These are phyloP conservation scores for Brevimyrus niger DNA, from an alignment of 2,113 vertebrate species.

Conservation along the genomic window DNA sequence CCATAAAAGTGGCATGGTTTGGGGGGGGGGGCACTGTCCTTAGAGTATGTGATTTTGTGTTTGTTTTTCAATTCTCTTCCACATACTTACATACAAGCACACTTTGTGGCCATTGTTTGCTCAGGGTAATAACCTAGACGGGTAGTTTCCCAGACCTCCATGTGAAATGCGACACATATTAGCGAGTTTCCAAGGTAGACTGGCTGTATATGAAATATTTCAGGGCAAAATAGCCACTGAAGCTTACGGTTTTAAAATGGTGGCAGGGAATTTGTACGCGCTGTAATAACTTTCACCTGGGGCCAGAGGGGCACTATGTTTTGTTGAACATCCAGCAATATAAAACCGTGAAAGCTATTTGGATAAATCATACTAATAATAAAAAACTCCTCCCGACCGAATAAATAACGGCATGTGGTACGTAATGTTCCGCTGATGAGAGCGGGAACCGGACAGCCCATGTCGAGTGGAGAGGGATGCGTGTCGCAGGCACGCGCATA, in stretches of 20 bases:
- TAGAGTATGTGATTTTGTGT: not conserved
- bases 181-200: not conserved
- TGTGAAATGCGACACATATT: not conserved
- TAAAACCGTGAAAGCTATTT: not conserved
- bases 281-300: not conserved
- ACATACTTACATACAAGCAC: not conserved
- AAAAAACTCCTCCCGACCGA: not conserved
- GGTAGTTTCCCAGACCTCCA: not conserved
- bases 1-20: not conserved
- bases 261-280: not conserved
- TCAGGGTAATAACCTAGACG: not conserved
- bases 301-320: not conserved
- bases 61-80: not conserved
- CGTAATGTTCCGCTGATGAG: not conserved
- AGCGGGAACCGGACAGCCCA: not conserved
- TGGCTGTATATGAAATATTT: not conserved
- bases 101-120: not conserved
- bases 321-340: not conserved
- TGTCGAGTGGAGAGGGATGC: not conserved
- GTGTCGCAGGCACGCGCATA: slow-evolving; percentile 18
- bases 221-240: not conserved
- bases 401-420: not conserved
- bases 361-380: not conserved
- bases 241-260: not conserved
- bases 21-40: not conserved